Base-by-base conservation (phyloP, 2,888 invertebrate species). In the Tenthredo distinguenda region DNA sequence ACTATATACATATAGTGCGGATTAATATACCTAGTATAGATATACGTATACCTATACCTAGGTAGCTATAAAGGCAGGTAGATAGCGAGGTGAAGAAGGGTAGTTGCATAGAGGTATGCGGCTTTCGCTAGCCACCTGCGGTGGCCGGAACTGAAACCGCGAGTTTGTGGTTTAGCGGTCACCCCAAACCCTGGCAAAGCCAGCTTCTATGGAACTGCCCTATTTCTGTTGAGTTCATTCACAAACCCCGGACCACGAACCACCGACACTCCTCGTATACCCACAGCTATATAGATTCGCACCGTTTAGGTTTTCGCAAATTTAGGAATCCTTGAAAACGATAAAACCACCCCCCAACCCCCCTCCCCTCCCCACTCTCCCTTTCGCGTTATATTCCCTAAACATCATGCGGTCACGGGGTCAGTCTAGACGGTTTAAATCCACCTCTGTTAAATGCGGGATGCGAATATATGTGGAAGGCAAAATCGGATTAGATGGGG, bases 131-230 rank as follows among this genome's bases (percentile, higher is more conserved):
- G 68, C 83, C 83, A 83, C 62, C 81, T 81, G 81, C 81, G 81
- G 83, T 83, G 47, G 71, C 68, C 83, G 83, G 83, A 83, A 83
- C 83, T 83, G 47, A 68, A 71, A 83, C 83, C 83, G 90, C 92
- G 90, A 91, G 91, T 90, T 91, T 91, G 93, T 86, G 93, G 93
- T 92, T 92, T 89, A 91, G 93, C 90, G 92, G 93, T 91, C 87
- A 89, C 89, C 87, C 90, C 90, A 89, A 91, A 91, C 91, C 92
- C 92, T 87, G 89, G 88, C 90, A 91, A 92, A 93, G 93, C 93
- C 92, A 81, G 62, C 43, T 68, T 50, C 68, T 68, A 68, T 50
- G 83, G 47, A 83, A 65, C 83, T 83, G 68, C 83, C 83, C 83
- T 58, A 83, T 83, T 83, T 83, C 65, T 43, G 83, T 83, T n/a